Base-by-base conservation (phyloP, 1,140 invertebrate species). In the Zaprionus ornatus region DNA sequence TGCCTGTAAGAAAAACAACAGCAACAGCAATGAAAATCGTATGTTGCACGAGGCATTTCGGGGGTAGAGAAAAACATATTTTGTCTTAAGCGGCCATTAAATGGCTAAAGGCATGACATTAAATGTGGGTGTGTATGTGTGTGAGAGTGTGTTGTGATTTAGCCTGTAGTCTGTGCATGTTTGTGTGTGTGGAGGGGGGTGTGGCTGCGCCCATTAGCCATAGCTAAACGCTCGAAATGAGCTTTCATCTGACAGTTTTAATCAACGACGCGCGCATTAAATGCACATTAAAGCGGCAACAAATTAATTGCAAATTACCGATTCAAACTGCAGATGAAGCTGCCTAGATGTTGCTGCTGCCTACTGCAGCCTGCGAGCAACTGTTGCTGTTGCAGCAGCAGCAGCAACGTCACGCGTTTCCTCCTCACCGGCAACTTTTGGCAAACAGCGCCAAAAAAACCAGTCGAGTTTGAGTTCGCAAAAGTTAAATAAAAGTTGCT, bases 261-360 rank as follows among this genome's bases (percentile, higher is more conserved):
- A 80, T 86, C 83, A 71, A 52, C 69, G 83, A 71, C 67, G 77
- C 82, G 76, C 59, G 80, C 83, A 86, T 86, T 86, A 79, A 82
- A 82, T 82, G 67, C 76, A 65, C 82, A 86, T 88, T 87, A 87
- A 88, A 71, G 70, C 73, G 71, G 32, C 69, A 66, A 76, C 70
- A 83, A 87, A 87, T 87, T 83, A 88, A 83, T 87, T 88, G 74
- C 76, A 83, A 87, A 83, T 88, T 80, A 79, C 74, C 76, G 78
- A 82, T 82, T 87, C 75, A 56, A 52, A 65, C 68, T 32, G 73
- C 56, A 19, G 29, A 32, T 37, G 66, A 52, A 40, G 57, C 61
- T 35, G 35, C 19, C 29, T 32, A 32, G 29, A 32, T 32, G 29
- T 32, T 57, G 55, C 54, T 32, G 57, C 25, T 29, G 56, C 52